Base-by-base conservation (phyloP, 2,797 vertebrate genomes). In the Arrhamphus sclerolepis region DNA sequence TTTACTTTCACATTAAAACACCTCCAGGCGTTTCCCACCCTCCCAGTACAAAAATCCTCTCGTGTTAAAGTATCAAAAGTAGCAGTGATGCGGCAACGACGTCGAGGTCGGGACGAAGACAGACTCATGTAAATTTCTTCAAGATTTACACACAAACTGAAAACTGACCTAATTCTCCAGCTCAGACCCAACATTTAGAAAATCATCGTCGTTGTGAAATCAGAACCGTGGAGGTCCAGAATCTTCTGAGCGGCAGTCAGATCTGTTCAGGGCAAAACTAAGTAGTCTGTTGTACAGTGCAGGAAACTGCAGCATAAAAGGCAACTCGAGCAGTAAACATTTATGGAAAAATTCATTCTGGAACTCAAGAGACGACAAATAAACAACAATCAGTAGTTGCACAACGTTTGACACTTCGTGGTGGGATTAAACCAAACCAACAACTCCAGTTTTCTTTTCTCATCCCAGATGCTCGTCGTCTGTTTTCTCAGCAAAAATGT, bases 351-450 rank as follows among this genome's bases (percentile, higher is more conserved):
- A 16, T 31, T 6, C 21, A 18, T 26, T 3, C 5, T 4, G 20
- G 22, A 48, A 16, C 43, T 18, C n/a, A 65, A 53, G 34, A 80
- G 51, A 47, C 64, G 6, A 26, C 24, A 26, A 26, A 26, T 6
- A 54, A 66, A 57, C 55, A 78, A 65, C 39, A 57, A 67, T 93
- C 91, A 92, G 90, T 92, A 92, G 91, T 92, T 18, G 1, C 5
- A 46, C 58, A 78, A 49, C 34, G 48, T 75, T 64, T 56, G 31
- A 68, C 26, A 9, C 20, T 7, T 20, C 0, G 2, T 2, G 41
- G 3, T 19, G 41, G 41, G 9, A 5, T 19, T 19, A 29, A 29
- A 29, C 26, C 29, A 9, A 9, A 31, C 42, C 41, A 9, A 19
- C 4, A 18, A 43, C 7, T n/a, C 29, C 29, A 31, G 29, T 31